phyloP scores from a whole-genome alignment of 2,888 invertebrate species.

The Drosophila siamana region DNA sequence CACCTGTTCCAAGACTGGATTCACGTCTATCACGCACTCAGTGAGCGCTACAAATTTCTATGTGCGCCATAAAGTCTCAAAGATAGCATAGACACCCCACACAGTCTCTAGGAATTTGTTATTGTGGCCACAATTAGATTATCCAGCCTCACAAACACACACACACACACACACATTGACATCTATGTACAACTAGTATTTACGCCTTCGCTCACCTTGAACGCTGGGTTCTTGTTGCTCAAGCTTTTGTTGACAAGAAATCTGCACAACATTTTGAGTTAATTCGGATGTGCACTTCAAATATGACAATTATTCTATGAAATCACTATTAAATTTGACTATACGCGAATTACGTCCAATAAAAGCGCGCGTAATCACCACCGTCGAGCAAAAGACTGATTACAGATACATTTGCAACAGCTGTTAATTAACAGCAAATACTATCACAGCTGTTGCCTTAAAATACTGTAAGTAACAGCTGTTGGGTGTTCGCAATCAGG shows the following conservation, averaged over 20 bases:
- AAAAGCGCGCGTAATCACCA: background rate
- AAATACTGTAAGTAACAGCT: background rate
- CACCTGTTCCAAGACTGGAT: constrained; percentile 18
- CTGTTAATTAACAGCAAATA: constrained; percentile 1
- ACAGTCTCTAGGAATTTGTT: background rate
- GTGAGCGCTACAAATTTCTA: background rate
- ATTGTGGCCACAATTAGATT: constrained; percentile 9
- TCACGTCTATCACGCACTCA: background rate
- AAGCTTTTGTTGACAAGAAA: constrained; percentile 49
- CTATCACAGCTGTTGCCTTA: constrained; percentile 2
- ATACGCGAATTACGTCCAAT: background rate
- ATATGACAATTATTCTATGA: background rate
- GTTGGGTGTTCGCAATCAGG: background rate
- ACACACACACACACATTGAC: background rate
- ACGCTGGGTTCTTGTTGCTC: constrained; percentile 45
- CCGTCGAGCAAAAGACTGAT: constrained; percentile 13
- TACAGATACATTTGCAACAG: background rate
- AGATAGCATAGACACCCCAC: background rate
- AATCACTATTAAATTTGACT: background rate
- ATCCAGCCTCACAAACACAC: constrained; percentile 11
- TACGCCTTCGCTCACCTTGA: constrained; percentile 68
- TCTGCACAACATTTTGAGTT: constrained; percentile 58
- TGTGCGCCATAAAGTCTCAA: background rate
- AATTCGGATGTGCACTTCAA: constrained; percentile 5
- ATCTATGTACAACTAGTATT: constrained; percentile 4